Percentiles rank a stretch among this genome's conserved stretches.
Conservation (phyloP, 2,113 vertebrate genomes). For the Gnathonemus echidnorhynchus region DNA sequence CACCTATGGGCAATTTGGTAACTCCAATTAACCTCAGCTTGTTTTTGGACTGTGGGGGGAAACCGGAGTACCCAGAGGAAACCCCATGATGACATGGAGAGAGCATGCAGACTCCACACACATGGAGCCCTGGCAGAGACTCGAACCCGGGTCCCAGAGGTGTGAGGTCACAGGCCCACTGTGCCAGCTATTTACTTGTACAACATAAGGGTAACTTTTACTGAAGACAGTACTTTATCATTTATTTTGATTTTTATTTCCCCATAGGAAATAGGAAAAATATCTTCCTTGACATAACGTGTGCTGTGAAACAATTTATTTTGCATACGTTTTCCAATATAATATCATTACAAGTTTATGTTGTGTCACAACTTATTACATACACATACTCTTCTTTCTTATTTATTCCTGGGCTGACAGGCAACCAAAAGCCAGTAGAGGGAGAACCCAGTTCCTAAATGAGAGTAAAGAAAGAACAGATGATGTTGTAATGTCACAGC, state of each 20-base stretch:
- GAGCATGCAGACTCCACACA: no score
- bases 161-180: no score
- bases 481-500: not conserved
- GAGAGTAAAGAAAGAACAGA: slow-evolving; percentile 7
- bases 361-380: slow-evolving; percentile 22
- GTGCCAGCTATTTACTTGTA: not conserved
- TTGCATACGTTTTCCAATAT: not conserved
- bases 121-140: no score
- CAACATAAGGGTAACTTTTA: not conserved
- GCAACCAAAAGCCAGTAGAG: slow-evolving; percentile 55
- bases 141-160: no score
- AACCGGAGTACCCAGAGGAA: no score
- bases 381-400: not conserved
- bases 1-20: no score
- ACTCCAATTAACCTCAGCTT: no score
- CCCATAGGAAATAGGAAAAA: not conserved
- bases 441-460: slow-evolving; percentile 53
- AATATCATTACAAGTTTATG: not conserved
- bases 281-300: not conserved
- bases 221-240: not conserved
- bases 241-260: not conserved
- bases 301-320: not conserved
- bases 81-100: no score
- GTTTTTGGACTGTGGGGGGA: no score
- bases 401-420: slow-evolving; percentile 48